Base-by-base conservation (phyloP, 2,113 vertebrate genomes). In the Pipa parva region DNA sequence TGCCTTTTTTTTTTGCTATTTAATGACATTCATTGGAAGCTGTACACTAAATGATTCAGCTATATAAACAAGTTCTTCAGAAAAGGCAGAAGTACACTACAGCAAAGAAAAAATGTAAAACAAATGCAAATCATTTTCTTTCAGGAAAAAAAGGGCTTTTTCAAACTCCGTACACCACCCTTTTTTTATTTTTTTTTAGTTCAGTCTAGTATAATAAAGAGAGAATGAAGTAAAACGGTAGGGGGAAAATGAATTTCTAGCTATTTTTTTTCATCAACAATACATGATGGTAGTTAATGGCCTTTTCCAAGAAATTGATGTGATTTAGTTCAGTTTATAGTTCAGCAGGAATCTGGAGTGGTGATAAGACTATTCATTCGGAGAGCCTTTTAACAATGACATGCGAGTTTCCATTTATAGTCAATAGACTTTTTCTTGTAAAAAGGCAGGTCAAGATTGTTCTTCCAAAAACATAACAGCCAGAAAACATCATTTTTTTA, bases 271-370 rank as follows among this genome's bases (percentile, higher is more conserved):
- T 42, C 11, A 37, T 26, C 26, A 12, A 31, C 52, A 33, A 50
- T 27, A 18, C 12, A 37, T 18, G 39, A 49, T 66, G 39, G 63
- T 36, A 17, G 13, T 18, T 59, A 67, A 56, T 67, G 52, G 64
- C 4, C 64, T 50, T 45, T 67, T 67, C 55, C 57, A 29, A 48
- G 52, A 66, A 66, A 33, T 20, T 42, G n/a, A 55, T 29, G 52
- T 33, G 54, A 58, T 48, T 49, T 26, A 26, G 37, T 33, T 56
- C 51, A 48, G 31, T 66, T 58, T 49, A 25, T 33, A 27, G 55
- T 59, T 67, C 42, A 58, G 42, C 28, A 13, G 42, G 63, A 50
- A 13, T 12, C 39, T 48, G 17, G 9, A 50, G 64, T 59, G 45
- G 22, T 21, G 45, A 67, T 20, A 48, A 13, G n/a, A 48, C n/a